Base-by-base conservation (phyloP, 2,888 invertebrate genomes). In the Flexamia atlantica region DNA sequence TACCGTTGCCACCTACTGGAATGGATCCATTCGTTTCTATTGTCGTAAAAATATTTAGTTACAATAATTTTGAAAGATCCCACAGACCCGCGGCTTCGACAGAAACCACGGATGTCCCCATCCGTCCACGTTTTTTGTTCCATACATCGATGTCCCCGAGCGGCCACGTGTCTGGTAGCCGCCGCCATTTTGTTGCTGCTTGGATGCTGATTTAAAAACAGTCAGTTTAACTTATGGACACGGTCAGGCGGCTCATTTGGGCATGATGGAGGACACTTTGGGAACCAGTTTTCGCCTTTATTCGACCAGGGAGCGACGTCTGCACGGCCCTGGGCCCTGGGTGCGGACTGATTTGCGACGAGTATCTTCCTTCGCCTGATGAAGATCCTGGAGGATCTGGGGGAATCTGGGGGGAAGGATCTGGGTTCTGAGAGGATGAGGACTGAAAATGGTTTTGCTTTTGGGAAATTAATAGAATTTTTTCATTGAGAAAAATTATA, bases 221-320 rank as follows among this genome's bases (percentile, higher is more conserved):
- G 40, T 42, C 72, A 36, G 23, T 36, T 42, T 72, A 72, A 72
- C 36, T 72, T 72, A 72, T 72, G 72, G 72, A 42, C n/a, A 72
- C 23, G 30, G 32, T 72, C 23, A 20, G 2, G n/a, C 36, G 72
- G 72, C 72, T 72, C 72, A 72, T 72, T 72, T 72, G 42, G 72
- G 17, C 30, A 72, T 72, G 72, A 72, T 72, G 72, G 36, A 72
- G 72, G 20, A 72, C 42, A 72, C 72, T 72, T 72, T 72, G 42
- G 42, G 72, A 72, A 72, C 72, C 72, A 72, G 72, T 72, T 72
- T 68, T 42, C 42, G 42, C 72, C 42, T 36, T 36, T 36, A 32
- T 72, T 72, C 36, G 30, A 42, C 42, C 42, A 23, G 30, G 72
- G 36, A 17, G 36, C 42, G 72, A 30, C 36, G n/a, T 5, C 23